Conservation (phyloP, 92 coral and sea anemone species). For the Heliopora coerulea region DNA sequence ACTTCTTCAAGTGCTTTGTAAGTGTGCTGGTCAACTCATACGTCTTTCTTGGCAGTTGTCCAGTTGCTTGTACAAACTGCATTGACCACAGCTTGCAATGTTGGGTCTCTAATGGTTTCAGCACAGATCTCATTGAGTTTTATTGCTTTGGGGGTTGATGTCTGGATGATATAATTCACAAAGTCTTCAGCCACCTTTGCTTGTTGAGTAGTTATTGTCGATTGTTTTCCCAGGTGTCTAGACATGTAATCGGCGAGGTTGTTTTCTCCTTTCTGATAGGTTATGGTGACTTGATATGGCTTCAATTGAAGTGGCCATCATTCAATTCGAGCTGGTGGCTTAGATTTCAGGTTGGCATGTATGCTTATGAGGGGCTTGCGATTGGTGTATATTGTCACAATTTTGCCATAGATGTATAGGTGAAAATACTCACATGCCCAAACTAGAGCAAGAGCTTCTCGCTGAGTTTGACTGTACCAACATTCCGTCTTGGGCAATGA, state of each 20-base stretch:
- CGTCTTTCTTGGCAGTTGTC: constrained; percentile 1
- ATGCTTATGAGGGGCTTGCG: constrained; percentile 58
- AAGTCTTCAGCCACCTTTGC: constrained; percentile 30
- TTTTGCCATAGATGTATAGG: constrained; percentile 49
- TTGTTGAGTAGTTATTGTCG: neutral
- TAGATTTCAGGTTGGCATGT: constrained; percentile 39
- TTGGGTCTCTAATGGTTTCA: constrained; percentile 31
- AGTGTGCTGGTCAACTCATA: neutral
- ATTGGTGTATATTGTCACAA: constrained; percentile 48
- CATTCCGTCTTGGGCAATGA: constrained; percentile 9
- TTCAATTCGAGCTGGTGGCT: constrained; percentile 31
- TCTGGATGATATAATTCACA: constrained; percentile 26
- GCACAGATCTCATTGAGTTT: constrained; percentile 27
- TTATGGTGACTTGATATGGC: constrained; percentile 40
- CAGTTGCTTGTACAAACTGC: constrained; percentile 28
- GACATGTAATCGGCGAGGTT: constrained; percentile 46
- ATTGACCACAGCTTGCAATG: constrained; percentile 26
- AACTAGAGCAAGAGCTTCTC: constrained; percentile 29
- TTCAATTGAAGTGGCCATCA: constrained; percentile 42
- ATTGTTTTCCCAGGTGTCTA: neutral
- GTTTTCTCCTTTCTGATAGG: constrained; percentile 32
- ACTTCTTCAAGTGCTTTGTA: neutral
- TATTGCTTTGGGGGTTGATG: constrained; percentile 42
- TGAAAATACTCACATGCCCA: constrained; percentile 52
- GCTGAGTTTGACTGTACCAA: constrained; percentile 1